Base-by-base conservation (phyloP, 2,113 vertebrate genomes). In the Mobula hypostoma region DNA sequence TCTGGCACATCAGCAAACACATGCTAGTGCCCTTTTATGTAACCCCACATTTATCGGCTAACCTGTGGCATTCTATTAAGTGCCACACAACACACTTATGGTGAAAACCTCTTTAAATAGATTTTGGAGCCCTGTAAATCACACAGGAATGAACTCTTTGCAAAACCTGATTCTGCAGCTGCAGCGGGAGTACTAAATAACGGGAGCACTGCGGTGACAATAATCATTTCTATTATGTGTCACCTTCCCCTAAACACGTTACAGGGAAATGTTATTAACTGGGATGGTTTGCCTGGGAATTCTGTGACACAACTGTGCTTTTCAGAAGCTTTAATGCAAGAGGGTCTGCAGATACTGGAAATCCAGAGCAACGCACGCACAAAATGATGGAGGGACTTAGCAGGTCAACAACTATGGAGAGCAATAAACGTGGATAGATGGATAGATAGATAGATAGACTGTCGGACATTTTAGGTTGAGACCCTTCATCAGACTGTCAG, bases 231-330 rank as follows among this genome's bases (percentile, higher is more conserved):
- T 70, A 21, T 91, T 91, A n/a, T 9, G n/a, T 91, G 87, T 68
- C 87, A 68, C 87, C 61, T 91, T 36, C 87, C 14, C 63, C n/a
- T 36, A 19, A 68, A 36, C 63, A 68, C n/a, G 36, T 68, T 68
- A 91, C n/a, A 91, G 32, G 87, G 61, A 68, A 68, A 91, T 91
- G 63, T 68, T 91, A 68, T 91, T 32, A 91, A n/a, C 87, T 68
- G 15, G 14, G 24, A 15, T 91, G 63, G 63, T 36, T 70, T 36
- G 87, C 61, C 87, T 68, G 87, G 63, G 87, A 68, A 36, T 91
- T 91, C 63, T 68, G 19, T 68, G 63, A 91, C 87, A 91, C 87
- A 91, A 21, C 36, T 68, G 5, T 36, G 58, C n/a, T 68, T 36
- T 61, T 90, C 61, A 32, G 29, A 32, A 61, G 29, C 48, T 48